These are phyloP conservation scores for Vulpes lagopus DNA, from an alignment of 2,113 vertebrate species.

Conservation along the genomic window DNA sequence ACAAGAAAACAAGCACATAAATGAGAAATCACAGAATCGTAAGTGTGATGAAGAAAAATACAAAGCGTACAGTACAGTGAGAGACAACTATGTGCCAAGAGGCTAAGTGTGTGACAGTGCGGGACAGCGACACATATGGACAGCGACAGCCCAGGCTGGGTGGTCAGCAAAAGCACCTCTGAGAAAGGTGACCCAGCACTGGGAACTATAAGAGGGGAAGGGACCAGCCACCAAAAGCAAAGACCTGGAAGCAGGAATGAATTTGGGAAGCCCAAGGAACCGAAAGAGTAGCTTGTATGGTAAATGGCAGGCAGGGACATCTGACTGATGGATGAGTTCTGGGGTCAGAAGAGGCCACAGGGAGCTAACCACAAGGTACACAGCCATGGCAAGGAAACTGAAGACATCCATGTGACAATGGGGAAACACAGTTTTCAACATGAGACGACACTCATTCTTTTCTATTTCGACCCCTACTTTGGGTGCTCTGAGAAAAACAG, in stretches of 20 bases:
- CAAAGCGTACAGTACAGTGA: not conserved
- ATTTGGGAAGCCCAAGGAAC: not conserved
- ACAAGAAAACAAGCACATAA: not conserved
- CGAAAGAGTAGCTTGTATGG: not conserved
- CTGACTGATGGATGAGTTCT: accelerated
- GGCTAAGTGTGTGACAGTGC: not conserved
- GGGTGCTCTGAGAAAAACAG: not conserved
- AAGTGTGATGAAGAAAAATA: not conserved
- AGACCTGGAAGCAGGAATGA: not conserved
- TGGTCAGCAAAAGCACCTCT: not conserved
- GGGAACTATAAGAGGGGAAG: not conserved
- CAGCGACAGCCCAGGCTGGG: not conserved
- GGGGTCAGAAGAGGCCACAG: not conserved
- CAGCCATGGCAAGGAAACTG: not conserved
- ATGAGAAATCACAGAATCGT: not conserved
- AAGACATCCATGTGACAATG: not conserved
- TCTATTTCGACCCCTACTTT: not conserved
- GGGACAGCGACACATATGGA: accelerated
- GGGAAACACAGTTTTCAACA: too few relatives aligned
- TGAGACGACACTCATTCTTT: not conserved
- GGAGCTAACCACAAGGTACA: not conserved
- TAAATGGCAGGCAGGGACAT: not conserved
- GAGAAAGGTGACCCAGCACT: not conserved
- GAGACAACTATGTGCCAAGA: accelerated
- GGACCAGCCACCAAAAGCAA: not conserved